A percentile compares a stretch with the other conserved stretches of the same genome.
Conservation (phyloP, 2,888 invertebrate genomes). For the Drosophila limbata region DNA sequence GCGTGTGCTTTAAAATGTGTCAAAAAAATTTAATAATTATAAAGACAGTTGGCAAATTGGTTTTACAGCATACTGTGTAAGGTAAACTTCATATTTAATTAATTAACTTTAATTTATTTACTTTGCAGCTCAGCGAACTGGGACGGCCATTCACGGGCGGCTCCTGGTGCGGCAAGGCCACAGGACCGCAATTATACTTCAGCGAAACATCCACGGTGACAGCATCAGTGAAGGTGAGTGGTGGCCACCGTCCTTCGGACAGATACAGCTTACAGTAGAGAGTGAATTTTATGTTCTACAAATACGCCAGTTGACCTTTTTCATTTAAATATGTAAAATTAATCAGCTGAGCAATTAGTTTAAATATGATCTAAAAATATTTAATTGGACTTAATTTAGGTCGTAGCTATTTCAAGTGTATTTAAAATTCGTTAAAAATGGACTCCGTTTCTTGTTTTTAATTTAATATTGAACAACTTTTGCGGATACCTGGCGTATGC, state of each 20-base stretch:
- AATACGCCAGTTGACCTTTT: not conserved
- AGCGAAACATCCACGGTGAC: constrained; percentile 96
- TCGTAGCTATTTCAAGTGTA: not conserved
- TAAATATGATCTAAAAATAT: not conserved
- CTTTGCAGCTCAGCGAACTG: constrained; percentile 91
- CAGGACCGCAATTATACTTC: constrained; percentile 93
- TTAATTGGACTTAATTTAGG: too few relatives aligned
- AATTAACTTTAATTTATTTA: constrained; percentile 72
- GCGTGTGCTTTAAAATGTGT: constrained; percentile 50
- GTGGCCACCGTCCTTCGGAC: constrained; percentile 28
- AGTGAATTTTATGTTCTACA: not conserved
- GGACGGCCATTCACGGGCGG: constrained; percentile 95
- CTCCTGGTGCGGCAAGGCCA: constrained; percentile 94
- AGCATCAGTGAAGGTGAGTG: constrained; percentile 90
- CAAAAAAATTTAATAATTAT: constrained; percentile 22
- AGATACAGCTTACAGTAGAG: not conserved
- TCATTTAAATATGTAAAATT: not conserved
- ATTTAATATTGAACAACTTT: constrained; percentile 67
- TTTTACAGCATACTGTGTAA: constrained; percentile 39
- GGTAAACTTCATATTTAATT: constrained; percentile 72
- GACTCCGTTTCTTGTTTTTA: constrained; percentile 16
- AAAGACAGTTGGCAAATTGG: constrained; percentile 42
- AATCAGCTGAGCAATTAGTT: not conserved
- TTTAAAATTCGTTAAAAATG: not conserved
- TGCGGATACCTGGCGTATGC: constrained; percentile 47